Evolutionary conservation across 2,888 invertebrate species (phyloP), one percentile per base, ranked within the genome.

Genomic region (Trissonchulus sp.): DNA sequence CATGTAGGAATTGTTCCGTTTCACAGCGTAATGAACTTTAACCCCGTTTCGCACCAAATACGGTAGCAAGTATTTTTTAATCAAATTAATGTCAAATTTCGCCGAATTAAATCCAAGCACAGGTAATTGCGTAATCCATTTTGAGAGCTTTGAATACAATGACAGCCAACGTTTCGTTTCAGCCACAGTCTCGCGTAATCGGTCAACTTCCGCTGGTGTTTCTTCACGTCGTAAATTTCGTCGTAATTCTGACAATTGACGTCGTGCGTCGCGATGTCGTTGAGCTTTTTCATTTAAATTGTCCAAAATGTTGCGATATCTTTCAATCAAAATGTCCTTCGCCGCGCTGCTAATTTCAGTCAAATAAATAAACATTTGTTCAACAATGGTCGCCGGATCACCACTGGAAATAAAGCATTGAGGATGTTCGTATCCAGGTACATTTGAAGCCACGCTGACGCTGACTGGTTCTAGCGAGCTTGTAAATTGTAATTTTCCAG

Each of bases 71-170:
- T 72, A 15, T n/a, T 35, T 23, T 60, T 72, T 72, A 2, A 72
- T 60, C 38, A 72, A 37, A 60, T 72, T 72, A 2, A 72, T 15
- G 30, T 72, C 73, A 65, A n/a, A 65, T 65, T 65, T 65, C 23
- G 28, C 73, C 15, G 48, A 48, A 60, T 72, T 72, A 30, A 72
- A 72, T n/a, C 73, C 73, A 2, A 72, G 60, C 8, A 30, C 30
- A 60, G 60, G 15, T 28, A 72, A 33, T 63, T 33, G 28, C 60
- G n/a, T 34, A 63, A 33, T 30, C 65, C 65, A 65, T 30, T 8
- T 65, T 15, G 15, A 15, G 34, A 65, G 31, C 34, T 30, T 3
- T 8, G 28, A 8, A 65, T 15, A 65, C 28, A 31, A 65, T 34
- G 8, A 15, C n/a, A 31, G 15, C 65, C 65, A 65, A 15, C 34